These are phyloP conservation scores for Eristalis intricaria DNA, from an alignment of 2,888 invertebrate species.

Conservation along the genomic window DNA sequence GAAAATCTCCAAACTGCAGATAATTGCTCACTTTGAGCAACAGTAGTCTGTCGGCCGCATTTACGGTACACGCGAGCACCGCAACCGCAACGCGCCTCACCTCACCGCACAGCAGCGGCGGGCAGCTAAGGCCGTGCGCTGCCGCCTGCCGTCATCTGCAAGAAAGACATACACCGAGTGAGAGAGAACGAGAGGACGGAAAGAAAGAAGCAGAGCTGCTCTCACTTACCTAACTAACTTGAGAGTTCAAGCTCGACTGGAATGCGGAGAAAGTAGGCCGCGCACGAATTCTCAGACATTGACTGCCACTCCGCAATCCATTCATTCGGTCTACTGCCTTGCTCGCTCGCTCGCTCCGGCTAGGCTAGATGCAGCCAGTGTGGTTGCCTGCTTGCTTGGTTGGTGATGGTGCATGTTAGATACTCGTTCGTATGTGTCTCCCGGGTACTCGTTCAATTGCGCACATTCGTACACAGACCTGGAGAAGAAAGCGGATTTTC, in stretches of 20 bases:
- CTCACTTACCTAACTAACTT: slow-evolving; percentile 72
- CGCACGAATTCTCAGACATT: slow-evolving; percentile 78
- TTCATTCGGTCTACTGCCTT: slow-evolving; percentile 69
- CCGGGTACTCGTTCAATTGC: background rate
- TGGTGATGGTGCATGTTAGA: background rate
- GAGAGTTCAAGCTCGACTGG: slow-evolving; percentile 74
- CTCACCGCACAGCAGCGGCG: background rate
- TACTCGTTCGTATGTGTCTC: background rate
- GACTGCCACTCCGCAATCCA: slow-evolving; percentile 73
- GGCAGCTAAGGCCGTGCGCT: background rate
- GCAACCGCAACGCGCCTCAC: slow-evolving; percentile 33
- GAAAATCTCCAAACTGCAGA: slow-evolving; percentile 63
- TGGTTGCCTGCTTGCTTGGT: background rate
- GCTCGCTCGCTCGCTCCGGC: slow-evolving; percentile 11
- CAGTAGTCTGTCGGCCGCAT: slow-evolving; percentile 55
- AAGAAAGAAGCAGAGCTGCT: slow-evolving; percentile 50
- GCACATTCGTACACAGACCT: background rate
- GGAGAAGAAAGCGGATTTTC: slow-evolving; percentile 69
- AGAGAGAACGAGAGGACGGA: background rate
- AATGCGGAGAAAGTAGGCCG: slow-evolving; percentile 82
- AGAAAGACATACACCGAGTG: background rate
- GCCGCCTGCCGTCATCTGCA: background rate
- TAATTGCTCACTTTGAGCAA: slow-evolving; percentile 57
- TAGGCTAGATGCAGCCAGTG: background rate
- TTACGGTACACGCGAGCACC: slow-evolving; percentile 69